These are phyloP conservation scores for Chromoteleia sp. DNA, from an alignment of 2,888 invertebrate species.

Conservation along the genomic window DNA sequence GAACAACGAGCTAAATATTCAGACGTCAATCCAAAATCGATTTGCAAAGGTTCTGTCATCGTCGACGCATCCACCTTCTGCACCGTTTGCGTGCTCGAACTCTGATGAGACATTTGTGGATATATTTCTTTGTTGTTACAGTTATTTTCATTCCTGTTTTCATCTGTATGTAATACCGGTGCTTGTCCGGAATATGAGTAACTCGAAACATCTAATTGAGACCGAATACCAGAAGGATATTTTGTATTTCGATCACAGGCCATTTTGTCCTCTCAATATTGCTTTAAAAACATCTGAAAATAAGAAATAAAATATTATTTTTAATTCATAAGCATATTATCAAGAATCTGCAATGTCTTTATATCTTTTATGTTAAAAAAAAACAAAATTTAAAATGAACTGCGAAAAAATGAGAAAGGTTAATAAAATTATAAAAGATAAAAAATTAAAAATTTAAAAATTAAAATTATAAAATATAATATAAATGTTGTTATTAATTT, in stretches of 20 bases:
- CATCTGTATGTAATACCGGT: conserved; percentile 78
- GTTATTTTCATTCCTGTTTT: conserved; percentile 82
- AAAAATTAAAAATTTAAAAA: too few species aligned
- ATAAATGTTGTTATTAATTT: background rate
- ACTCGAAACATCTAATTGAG: conserved; percentile 73
- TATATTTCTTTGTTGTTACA: conserved; percentile 80
- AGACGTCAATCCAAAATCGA: conserved; percentile 82
- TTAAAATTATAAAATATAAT: too few species aligned
- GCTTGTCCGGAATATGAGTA: conserved; percentile 76
- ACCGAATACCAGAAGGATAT: conserved; percentile 77
- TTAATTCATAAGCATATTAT: too few species aligned
- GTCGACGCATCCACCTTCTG: conserved; percentile 83
- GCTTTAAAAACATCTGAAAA: conserved; percentile 42
- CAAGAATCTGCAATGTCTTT: too few species aligned
- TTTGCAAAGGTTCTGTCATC: conserved; percentile 83
- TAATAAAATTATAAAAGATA: too few species aligned
- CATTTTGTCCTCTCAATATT: conserved; percentile 74
- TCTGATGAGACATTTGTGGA: conserved; percentile 76
- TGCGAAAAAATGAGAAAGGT: too few species aligned
- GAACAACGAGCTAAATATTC: conserved; percentile 83
- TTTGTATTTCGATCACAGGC: conserved; percentile 81
- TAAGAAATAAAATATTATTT: conserved; percentile 2
- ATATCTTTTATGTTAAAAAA: too few species aligned
- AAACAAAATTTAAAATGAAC: too few species aligned
- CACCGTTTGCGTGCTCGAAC: conserved; percentile 79